A percentile compares a stretch with the other conserved stretches of the same genome.
These are phyloP conservation scores for Napeogenes sylphis DNA, from an alignment of 2,888 invertebrate genomes.

Conservation along the genomic window DNA sequence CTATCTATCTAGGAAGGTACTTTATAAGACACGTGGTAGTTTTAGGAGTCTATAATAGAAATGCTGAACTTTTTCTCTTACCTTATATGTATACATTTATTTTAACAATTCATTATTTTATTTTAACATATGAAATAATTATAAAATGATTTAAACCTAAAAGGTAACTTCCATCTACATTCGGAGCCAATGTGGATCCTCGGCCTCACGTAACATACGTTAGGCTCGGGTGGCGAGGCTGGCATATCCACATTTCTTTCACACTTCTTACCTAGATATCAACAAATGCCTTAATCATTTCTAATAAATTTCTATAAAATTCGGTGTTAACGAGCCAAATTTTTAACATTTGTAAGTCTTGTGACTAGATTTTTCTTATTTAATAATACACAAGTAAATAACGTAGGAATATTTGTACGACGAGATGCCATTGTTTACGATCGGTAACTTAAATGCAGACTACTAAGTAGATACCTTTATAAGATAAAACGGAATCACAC, in stretches of 20 bases:
- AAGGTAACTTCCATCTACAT: conserved; percentile 73
- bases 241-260: conserved; percentile 24
- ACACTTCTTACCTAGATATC: conserved; percentile 29
- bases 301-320: conserved; percentile 64
- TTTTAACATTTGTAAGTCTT: conserved; percentile 75
- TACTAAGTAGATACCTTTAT: conserved; percentile 69
- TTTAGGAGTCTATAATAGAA: conserved; percentile 44
- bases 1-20: conserved; percentile 70
- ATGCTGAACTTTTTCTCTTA: conserved; percentile 75
- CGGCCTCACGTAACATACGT: conserved; percentile 16
- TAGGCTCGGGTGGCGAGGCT: conserved; percentile 13
- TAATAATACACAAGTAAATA: conserved; percentile 74
- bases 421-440: conserved; percentile 77
- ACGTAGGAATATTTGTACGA: conserved; percentile 79
- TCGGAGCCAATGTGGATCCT: conserved; percentile 26
- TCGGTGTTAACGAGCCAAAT: conserved; percentile 66
- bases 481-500: conserved; percentile 72
- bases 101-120: conserved; percentile 56
- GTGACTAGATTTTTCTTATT: conserved; percentile 76
- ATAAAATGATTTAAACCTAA: conserved; percentile 70
- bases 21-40: conserved; percentile 67
- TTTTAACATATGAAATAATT: conserved; percentile 64
- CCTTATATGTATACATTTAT: conserved; percentile 54
- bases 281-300: conserved; percentile 57
- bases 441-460: conserved; percentile 78